phyloP scores from a whole-genome alignment of 2,113 vertebrate genomes.

The Myodes glareolus region DNA sequence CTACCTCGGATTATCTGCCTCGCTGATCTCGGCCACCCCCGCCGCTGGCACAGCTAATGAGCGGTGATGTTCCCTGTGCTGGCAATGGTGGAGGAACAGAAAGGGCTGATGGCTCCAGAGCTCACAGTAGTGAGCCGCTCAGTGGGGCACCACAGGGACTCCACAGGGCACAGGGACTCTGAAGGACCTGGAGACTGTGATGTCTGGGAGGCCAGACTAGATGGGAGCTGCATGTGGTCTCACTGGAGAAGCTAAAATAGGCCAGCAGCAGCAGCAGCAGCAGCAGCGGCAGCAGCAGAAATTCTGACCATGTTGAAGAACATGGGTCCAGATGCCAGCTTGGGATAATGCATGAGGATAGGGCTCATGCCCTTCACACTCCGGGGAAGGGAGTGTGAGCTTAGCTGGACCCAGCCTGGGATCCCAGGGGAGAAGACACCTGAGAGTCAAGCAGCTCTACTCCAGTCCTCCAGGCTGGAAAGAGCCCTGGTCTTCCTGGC shows the following conservation, averaged over 20 bases:
- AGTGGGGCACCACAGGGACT: too few species aligned
- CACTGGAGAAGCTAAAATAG: neutral
- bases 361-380: too few species aligned
- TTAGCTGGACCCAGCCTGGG: neutral
- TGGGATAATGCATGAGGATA: too few species aligned
- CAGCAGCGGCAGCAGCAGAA: neutral
- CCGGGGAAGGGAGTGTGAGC: neutral
- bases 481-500: neutral
- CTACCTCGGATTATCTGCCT: conserved; percentile 79
- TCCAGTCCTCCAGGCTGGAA: neutral
- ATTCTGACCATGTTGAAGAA: neutral
- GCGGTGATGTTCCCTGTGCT: conserved; percentile 17
- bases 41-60: conserved; percentile 57
- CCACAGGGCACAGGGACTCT: neutral
- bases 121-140: neutral
- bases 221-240: neutral
- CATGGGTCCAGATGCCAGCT: neutral
- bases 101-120: neutral
- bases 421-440: neutral
- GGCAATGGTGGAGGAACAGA: neutral
- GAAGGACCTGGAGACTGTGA: neutral
- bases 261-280: neutral
- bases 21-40: conserved; percentile 70
- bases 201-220: neutral
- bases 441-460: neutral